Evolutionary conservation across 37 sponge, comb jelly and placozoan genomes (phyloP).

Genomic region (Eunapius fragilis): DNA sequence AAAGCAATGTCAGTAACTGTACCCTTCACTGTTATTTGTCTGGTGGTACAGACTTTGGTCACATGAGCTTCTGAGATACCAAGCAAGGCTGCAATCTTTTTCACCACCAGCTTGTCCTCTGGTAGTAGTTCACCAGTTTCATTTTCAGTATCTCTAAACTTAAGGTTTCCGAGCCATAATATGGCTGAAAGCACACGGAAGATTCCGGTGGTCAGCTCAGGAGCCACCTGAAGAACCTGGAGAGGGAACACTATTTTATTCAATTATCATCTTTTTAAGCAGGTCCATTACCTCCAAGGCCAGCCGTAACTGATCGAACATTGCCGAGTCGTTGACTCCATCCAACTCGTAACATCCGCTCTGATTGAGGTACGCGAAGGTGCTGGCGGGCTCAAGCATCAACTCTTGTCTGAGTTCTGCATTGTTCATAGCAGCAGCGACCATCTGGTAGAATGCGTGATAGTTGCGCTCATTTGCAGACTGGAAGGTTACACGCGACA

Average conservation of each 20-base stretch:
- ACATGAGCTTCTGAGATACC: constrained; percentile 66
- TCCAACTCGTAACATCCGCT: constrained; percentile 87
- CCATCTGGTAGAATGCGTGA: constrained; percentile 92
- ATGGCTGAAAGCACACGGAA: constrained; percentile 86
- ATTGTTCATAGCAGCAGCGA: constrained; percentile 72
- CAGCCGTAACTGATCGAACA: constrained; percentile 87
- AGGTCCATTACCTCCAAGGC: constrained; percentile 66
- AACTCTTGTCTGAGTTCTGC: constrained; percentile 66
- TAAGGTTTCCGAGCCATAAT: constrained; percentile 89
- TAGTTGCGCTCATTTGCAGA: constrained; percentile 90
- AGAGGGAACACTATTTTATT: neutral
- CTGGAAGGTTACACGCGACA: constrained; percentile 88
- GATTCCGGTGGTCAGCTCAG: constrained; percentile 64
- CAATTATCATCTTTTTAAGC: neutral
- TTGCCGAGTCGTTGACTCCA: constrained; percentile 74
- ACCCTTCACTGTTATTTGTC: constrained; percentile 87
- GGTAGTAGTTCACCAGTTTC: constrained; percentile 79
- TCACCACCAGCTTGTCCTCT: constrained; percentile 46
- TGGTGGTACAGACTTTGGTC: constrained; percentile 65
- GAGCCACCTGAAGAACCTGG: constrained; percentile 69
- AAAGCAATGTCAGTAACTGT: constrained; percentile 82
- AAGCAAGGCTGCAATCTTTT: constrained; percentile 76
- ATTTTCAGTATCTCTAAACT: constrained; percentile 76
- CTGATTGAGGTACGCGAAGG: constrained; percentile 90
- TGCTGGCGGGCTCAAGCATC: constrained; percentile 69